Evolutionary conservation across 1,140 invertebrate species (phyloP), one percentile per base, ranked within the genome.

Genomic region (Macrostomum lignano): DNA sequence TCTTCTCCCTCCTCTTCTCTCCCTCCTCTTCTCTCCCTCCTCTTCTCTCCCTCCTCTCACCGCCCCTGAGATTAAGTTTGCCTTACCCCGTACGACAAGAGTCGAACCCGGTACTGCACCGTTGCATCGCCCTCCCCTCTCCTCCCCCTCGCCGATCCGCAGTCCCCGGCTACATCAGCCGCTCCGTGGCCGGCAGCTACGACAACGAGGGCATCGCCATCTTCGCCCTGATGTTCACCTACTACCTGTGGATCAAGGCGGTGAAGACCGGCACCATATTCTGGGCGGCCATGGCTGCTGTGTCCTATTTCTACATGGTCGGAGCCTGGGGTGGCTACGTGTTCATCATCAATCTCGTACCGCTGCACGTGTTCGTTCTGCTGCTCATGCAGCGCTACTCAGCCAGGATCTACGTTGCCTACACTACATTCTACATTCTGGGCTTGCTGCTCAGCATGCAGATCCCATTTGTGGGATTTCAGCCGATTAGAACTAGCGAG

Each of bases 321-420:
- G 94, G 86, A 25, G 84, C 91, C 41, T 98, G 91, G 91, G 91
- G 91, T 47, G 91, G 91, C 31, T 99, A 98, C 58, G 91, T 98
- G 15, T 98, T 94, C 55, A 94, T 98, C 40, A 98, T 96, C 53
- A 98, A 99, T 61, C 61, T 98, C 38, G 94, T 98, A 40, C 91
- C 91, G 3, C 66, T 98, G 6, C 91, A 98, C 51, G 86, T 93
- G 0, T 91, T 96, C 62, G 70, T 72, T 1, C 59, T 98, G 10
- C 57, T 99, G 3, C 56, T 93, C 7, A 65, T 61, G 47, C 58
- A 58, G 21, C 45, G 57, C 30, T 62, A 52, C 39, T 93, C 82
- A 7, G 70, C 74, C 44, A 64, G 82, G 17, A 60, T 96, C 17
- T 88, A 91, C 51, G 37, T 74, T 36, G 88, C 82, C 46, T 98